Evolutionary conservation across 1,140 invertebrate species (phyloP), one percentile per base, ranked within the genome.

Genomic region (Carposina sasakii): DNA sequence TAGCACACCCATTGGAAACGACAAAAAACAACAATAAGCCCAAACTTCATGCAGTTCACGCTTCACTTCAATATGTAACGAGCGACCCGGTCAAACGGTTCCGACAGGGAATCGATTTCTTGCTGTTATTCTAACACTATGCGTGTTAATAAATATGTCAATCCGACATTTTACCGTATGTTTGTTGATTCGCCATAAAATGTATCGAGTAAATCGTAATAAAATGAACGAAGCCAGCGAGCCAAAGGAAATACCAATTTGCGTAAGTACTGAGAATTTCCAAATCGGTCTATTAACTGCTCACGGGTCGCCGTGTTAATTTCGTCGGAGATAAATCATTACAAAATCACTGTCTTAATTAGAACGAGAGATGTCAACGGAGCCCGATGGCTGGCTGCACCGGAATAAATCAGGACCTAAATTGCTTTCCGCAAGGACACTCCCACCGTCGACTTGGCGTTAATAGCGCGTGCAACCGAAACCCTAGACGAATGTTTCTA

Each of bases 381-480:
- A n/a, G 54, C 53, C 40, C 54, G 52, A 59, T 60, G 58, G 51
- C 51, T 52, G n/a, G n/a, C n/a, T 61, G 57, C 60, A 52, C 47
- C 44, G 56, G 64, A 66, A 78, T 79, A 79, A 78, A 78, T 82
- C 74, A 79, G 63, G 59, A 63, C 66, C 65, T 69, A 73, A 76
- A 79, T 77, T 75, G 74, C 76, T 79, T 75, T 74, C 76, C 67
- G 62, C 76, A 70, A 70, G 59, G 74, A 71, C 72, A 74, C 73
- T 64, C 74, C 73, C 69, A 77, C 59, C 63, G 68, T 63, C 67
- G 68, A 75, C 52, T 69, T 57, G 62, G 65, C 70, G 69, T 75
- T 76, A 82, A 82, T 79, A 72, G 75, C 73, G 71, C 78, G 75
- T 81, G 78, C 71, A 77, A 68, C 64, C 64, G 67, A 69, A 78